These are phyloP conservation scores for Hymenopus coronatus DNA, from an alignment of 2,888 invertebrate genomes.

Conservation along the genomic window DNA sequence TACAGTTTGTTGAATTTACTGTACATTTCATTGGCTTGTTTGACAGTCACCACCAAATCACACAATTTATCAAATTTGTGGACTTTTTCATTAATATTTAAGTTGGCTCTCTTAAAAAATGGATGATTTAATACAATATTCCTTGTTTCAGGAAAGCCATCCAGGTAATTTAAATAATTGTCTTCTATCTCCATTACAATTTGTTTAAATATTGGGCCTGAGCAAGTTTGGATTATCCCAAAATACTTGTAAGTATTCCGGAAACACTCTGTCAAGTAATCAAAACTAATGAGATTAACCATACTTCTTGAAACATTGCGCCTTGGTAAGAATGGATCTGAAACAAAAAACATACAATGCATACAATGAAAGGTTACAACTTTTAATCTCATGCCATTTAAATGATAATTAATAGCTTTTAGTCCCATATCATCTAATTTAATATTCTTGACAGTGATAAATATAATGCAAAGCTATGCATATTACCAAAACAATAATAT, in stretches of 20 bases:
- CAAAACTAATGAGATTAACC: conserved; percentile 46
- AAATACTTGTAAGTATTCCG: conserved; percentile 50
- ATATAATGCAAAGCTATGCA: too few relatives aligned
- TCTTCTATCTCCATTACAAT: not conserved
- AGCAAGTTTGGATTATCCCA: conserved; percentile 44
- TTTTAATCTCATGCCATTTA: too few relatives aligned
- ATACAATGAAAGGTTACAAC: too few relatives aligned
- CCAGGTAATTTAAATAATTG: not conserved
- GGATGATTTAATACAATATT: not conserved
- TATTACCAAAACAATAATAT: too few relatives aligned
- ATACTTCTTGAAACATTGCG: conserved; percentile 50
- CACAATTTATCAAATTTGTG: not conserved
- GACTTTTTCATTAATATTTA: not conserved
- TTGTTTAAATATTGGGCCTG: conserved; percentile 42
- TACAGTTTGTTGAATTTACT: conserved; percentile 36
- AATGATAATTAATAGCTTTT: too few relatives aligned
- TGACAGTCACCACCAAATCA: not conserved
- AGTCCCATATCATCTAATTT: too few relatives aligned
- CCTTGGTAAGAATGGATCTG: conserved; percentile 50
- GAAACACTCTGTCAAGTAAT: conserved; percentile 50
- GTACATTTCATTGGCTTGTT: conserved; percentile 30
- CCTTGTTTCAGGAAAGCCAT: not conserved
- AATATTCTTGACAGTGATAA: too few relatives aligned
- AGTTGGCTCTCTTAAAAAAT: not conserved
- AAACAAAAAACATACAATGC: conserved; percentile 27